Evolutionary conservation across 2,888 invertebrate species (phyloP).

Genomic region (Bursaphelenchus okinawaensis): DNA sequence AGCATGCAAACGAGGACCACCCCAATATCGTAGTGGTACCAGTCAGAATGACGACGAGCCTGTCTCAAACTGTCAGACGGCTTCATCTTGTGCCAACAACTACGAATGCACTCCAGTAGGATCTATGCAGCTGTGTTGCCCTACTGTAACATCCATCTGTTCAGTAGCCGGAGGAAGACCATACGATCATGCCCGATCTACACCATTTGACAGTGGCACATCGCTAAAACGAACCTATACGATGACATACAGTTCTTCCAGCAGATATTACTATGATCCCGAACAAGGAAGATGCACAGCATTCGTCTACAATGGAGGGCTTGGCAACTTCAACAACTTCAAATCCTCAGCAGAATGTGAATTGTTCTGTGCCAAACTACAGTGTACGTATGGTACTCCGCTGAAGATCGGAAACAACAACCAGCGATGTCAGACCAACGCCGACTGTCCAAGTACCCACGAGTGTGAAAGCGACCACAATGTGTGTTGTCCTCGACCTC

Average conservation of each 20-base stretch:
- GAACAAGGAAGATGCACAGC: constrained; percentile 54
- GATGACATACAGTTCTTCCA: constrained; percentile 43
- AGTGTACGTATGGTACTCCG: constrained; percentile 51
- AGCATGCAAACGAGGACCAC: constrained; percentile 56
- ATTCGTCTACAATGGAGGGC: constrained; percentile 55
- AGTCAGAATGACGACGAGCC: constrained; percentile 52
- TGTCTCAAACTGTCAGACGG: constrained; percentile 53
- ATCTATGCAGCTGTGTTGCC: constrained; percentile 52
- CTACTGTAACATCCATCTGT: constrained; percentile 51
- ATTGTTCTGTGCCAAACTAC: constrained; percentile 54
- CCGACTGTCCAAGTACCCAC: constrained; percentile 55
- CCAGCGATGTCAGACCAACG: constrained; percentile 49
- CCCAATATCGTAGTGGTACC: constrained; percentile 50
- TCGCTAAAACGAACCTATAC: constrained; percentile 48
- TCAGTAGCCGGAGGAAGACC: constrained; percentile 45
- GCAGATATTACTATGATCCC: constrained; percentile 52
- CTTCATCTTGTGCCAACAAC: constrained; percentile 49
- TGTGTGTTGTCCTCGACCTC: constrained; percentile 55
- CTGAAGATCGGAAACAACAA: constrained; percentile 51
- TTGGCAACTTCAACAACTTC: constrained; percentile 57
- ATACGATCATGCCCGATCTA: constrained; percentile 41
- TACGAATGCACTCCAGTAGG: constrained; percentile 55
- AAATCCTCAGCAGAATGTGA: constrained; percentile 52
- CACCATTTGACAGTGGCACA: constrained; percentile 49
- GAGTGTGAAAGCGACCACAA: constrained; percentile 56